Conservation (phyloP, 2,113 vertebrate genomes). For the Scopus umbretta region DNA sequence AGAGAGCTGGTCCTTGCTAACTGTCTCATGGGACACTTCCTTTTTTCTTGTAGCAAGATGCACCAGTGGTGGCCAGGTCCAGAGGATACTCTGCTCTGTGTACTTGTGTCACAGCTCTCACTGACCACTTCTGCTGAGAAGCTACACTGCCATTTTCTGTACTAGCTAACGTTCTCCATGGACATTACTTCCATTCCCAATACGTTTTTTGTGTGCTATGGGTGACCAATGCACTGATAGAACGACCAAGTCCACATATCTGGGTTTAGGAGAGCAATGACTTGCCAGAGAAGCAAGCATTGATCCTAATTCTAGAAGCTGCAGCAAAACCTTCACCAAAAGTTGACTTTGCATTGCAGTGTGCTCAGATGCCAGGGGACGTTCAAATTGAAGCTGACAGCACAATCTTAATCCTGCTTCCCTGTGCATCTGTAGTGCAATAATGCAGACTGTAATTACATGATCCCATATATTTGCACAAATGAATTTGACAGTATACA, state of each 20-base stretch:
- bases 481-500: background rate
- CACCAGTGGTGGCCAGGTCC: background rate
- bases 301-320: background rate
- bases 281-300: background rate
- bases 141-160: background rate
- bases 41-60: background rate
- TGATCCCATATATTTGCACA: conserved; percentile 9
- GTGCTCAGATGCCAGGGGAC: background rate
- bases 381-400: conserved; percentile 28
- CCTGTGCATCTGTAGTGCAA: background rate
- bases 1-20: background rate
- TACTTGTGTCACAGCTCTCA: background rate
- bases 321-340: background rate
- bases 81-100: background rate
- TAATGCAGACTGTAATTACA: conserved; percentile 18
- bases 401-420: conserved; percentile 11
- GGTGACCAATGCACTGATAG: background rate
- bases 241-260: background rate
- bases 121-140: background rate
- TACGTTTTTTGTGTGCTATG: background rate
- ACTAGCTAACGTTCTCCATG: background rate
- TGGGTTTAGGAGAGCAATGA: background rate
- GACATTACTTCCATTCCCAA: background rate
- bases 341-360: background rate
- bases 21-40: fast-evolving